Percentiles rank a stretch among this genome's conserved stretches.
phyloP scores from a whole-genome alignment of 2,797 vertebrate species.

The Peromyscus nudipes region DNA sequence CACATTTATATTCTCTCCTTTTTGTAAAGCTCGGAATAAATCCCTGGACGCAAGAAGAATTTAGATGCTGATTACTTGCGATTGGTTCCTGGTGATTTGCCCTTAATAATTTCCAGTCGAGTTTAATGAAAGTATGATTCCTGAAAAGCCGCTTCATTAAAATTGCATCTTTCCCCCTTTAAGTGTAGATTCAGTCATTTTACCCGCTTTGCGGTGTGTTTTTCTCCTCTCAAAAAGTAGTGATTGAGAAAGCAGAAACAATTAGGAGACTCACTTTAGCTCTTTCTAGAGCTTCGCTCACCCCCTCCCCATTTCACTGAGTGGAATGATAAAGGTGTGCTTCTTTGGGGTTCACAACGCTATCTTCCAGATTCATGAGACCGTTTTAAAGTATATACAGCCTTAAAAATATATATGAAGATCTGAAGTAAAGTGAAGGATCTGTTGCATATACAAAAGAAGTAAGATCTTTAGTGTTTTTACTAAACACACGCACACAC shows the following conservation, averaged over 20 bases:
- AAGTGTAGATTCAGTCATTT: slow-evolving; percentile 82
- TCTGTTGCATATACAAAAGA: slow-evolving; percentile 64
- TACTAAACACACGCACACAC: slow-evolving; percentile 74
- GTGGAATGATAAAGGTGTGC: slow-evolving; percentile 75
- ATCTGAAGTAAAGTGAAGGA: slow-evolving; percentile 16
- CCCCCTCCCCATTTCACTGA: slow-evolving; percentile 63
- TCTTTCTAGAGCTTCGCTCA: slow-evolving; percentile 71
- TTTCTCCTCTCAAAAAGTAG: slow-evolving; percentile 78
- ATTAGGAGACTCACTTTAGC: slow-evolving; percentile 80
- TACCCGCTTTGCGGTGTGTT: slow-evolving; percentile 79
- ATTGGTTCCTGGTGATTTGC: slow-evolving; percentile 84
- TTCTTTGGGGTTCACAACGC: slow-evolving; percentile 61
- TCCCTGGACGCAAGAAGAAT: slow-evolving; percentile 80
- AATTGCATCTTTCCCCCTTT: slow-evolving; percentile 79
- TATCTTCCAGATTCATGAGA: slow-evolving; percentile 77
- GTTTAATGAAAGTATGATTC: slow-evolving; percentile 85
- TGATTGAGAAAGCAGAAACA: slow-evolving; percentile 84
- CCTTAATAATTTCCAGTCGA: slow-evolving; percentile 85
- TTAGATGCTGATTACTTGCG: slow-evolving; percentile 84
- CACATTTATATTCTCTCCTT: slow-evolving; percentile 80
- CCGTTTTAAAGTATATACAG: slow-evolving; percentile 72
- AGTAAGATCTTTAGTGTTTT: slow-evolving; percentile 74
- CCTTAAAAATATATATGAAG: slow-evolving; percentile 57
- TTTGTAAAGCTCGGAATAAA: slow-evolving; percentile 81
- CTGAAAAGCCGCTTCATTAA: slow-evolving; percentile 86